Percentiles rank a stretch among this genome's conserved stretches.
These are phyloP conservation scores for Syndactyla subalaris DNA, from an alignment of 2,797 vertebrate genomes.

Conservation along the genomic window DNA sequence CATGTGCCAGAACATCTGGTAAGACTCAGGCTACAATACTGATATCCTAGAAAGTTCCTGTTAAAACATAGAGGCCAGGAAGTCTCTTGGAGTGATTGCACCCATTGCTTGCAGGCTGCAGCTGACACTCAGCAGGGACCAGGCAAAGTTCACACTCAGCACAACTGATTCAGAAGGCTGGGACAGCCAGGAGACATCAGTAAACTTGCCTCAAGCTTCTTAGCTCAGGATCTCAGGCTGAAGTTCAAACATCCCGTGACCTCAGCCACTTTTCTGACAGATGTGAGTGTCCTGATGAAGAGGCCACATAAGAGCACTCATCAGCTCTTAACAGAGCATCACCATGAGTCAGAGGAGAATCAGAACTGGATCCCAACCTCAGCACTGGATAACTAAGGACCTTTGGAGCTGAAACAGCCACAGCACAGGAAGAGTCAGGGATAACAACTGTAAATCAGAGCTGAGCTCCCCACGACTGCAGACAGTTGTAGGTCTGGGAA, in stretches of 20 bases:
- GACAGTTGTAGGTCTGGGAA: not conserved
- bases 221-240: not conserved
- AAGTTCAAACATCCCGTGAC: not conserved
- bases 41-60: accelerated
- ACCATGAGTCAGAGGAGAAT: not conserved
- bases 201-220: not conserved
- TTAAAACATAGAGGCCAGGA: not conserved
- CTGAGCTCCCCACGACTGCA: not conserved
- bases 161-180: not conserved
- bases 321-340: not conserved
- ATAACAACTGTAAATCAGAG: not conserved
- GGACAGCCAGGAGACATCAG: not conserved
- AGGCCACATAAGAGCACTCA: not conserved
- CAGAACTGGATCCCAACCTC: not conserved
- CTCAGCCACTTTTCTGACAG: not conserved
- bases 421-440: not conserved
- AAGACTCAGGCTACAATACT: not conserved
- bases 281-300: not conserved
- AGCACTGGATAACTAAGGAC: not conserved
- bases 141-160: not conserved
- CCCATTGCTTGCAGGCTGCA: not conserved
- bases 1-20: not conserved
- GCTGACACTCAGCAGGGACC: not conserved
- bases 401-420: not conserved
- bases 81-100: not conserved